These are phyloP conservation scores for Micromussa lordhowensis DNA, from an alignment of 92 coral and sea anemone genomes.

Conservation along the genomic window DNA sequence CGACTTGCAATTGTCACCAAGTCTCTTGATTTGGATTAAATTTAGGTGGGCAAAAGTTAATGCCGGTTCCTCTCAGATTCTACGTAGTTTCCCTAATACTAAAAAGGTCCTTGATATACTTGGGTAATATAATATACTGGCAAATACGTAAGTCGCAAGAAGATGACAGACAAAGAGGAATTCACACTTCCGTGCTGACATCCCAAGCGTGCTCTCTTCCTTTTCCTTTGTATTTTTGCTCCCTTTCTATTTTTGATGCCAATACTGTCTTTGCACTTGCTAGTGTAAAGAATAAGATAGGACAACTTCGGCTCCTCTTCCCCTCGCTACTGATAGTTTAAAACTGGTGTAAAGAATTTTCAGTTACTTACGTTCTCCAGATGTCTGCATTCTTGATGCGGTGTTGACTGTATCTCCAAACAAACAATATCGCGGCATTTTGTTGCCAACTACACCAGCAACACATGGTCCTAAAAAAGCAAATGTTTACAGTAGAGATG, in stretches of 20 bases:
- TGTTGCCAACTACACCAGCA: conserved; percentile 68
- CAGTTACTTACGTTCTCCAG: conserved; percentile 57
- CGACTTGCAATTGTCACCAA: no score
- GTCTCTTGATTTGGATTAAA: conserved; percentile 6
- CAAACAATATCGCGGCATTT: conserved; percentile 75
- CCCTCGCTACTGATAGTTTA: no score
- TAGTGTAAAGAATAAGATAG: no score
- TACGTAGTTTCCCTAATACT: conserved; percentile 34
- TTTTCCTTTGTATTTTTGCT: no score
- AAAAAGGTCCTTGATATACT: not conserved
- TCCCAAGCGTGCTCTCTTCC: no score
- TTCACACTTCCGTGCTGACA: no score
- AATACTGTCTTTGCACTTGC: no score
- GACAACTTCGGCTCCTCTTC: no score
- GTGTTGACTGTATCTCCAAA: conserved; percentile 75
- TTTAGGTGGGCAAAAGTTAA: conserved; percentile 20
- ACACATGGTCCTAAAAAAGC: conserved; percentile 53
- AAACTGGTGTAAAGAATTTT: no score
- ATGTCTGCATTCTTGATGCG: conserved; percentile 73
- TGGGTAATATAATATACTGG: no score
- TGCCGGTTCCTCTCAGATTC: conserved; percentile 38
- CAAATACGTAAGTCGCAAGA: not conserved
- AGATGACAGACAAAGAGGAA: not conserved
- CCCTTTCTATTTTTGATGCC: no score
- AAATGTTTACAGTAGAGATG: no score